Conservation (phyloP, 2,113 vertebrate species). For the Sinocyclocheilus maitianheensis region DNA sequence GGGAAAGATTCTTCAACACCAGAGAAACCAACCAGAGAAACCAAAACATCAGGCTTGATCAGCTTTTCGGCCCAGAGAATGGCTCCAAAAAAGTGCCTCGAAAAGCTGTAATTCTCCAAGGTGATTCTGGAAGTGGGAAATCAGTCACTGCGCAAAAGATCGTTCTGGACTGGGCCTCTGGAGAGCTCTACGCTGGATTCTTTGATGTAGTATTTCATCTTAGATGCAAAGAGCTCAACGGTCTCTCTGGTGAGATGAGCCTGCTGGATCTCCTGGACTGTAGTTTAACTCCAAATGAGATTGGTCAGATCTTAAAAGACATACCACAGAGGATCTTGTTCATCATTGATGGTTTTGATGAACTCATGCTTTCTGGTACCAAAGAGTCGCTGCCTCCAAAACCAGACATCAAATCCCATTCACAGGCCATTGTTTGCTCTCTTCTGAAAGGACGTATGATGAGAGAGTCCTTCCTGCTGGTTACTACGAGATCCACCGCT, state of each 20-base stretch:
- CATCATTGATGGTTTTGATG: constrained; percentile 70
- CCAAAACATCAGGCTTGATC: constrained; percentile 16
- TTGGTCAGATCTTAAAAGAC: constrained; percentile 55
- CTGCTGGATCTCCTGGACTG: constrained; percentile 59
- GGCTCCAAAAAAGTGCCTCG: not conserved
- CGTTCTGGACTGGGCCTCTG: constrained; percentile 65
- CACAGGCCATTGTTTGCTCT: constrained; percentile 60
- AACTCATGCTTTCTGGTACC: constrained; percentile 43
- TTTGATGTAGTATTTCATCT: constrained; percentile 73
- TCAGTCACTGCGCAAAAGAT: constrained; percentile 54
- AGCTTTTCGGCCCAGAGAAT: constrained; percentile 36
- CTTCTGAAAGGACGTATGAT: constrained; percentile 66
- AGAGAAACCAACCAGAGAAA: constrained; percentile 9
- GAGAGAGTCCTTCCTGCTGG: constrained; percentile 61
- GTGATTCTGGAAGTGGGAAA: constrained; percentile 70
- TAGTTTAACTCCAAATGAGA: not conserved
- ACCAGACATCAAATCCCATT: constrained; percentile 40
- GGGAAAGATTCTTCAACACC: constrained; percentile 28
- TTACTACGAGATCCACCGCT: constrained; percentile 65
- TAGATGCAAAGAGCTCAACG: constrained; percentile 63
- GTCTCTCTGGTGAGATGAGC: constrained; percentile 32
- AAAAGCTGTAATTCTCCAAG: constrained; percentile 68
- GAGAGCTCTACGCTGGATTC: not conserved
- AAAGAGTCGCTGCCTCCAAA: constrained; percentile 23
- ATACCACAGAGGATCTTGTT: constrained; percentile 63